A percentile compares a stretch with the other conserved stretches of the same genome.
Evolutionary conservation across 1,140 invertebrate species (phyloP).

Genomic region (Drosophila azteca): DNA sequence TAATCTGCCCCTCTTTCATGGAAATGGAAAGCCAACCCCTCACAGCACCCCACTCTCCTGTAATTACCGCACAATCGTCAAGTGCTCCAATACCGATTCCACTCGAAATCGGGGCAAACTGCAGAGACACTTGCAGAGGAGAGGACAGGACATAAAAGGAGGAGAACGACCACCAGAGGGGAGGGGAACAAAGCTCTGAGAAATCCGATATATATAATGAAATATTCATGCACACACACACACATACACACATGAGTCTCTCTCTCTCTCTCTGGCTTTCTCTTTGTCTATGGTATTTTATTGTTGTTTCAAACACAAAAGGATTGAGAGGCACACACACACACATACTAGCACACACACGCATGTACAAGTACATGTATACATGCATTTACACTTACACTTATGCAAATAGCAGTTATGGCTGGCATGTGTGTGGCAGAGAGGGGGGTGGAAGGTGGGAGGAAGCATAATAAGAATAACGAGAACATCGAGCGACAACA

Average conservation of each 20-base stretch:
- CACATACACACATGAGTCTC: no score
- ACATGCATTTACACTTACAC: conserved; percentile 35
- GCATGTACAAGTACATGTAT: background rate
- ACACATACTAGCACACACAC: conserved; percentile 31
- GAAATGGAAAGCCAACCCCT: background rate
- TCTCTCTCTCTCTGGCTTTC: background rate
- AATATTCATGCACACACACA: conserved; percentile 62
- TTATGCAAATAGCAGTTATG: conserved; percentile 55
- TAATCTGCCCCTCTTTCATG: background rate
- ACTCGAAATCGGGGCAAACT: conserved; percentile 63
- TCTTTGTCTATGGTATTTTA: conserved; percentile 25
- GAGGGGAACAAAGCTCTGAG: conserved; percentile 20
- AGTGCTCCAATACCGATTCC: conserved; percentile 15
- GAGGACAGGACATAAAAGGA: no score
- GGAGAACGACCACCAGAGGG: no score
- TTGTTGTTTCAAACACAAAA: conserved; percentile 75
- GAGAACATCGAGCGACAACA: conserved; percentile 62
- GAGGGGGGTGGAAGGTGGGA: background rate
- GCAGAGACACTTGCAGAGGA: conserved; percentile 33
- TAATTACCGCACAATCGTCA: conserved; percentile 34
- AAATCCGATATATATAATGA: conserved; percentile 78
- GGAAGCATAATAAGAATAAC: conserved; percentile 72
- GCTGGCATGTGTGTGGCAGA: conserved; percentile 18
- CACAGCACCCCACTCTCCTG: background rate
- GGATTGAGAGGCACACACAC: conserved; percentile 54